Evolutionary conservation across 2,113 vertebrate species (phyloP).

Genomic region (Laterallus jamaicensis): DNA sequence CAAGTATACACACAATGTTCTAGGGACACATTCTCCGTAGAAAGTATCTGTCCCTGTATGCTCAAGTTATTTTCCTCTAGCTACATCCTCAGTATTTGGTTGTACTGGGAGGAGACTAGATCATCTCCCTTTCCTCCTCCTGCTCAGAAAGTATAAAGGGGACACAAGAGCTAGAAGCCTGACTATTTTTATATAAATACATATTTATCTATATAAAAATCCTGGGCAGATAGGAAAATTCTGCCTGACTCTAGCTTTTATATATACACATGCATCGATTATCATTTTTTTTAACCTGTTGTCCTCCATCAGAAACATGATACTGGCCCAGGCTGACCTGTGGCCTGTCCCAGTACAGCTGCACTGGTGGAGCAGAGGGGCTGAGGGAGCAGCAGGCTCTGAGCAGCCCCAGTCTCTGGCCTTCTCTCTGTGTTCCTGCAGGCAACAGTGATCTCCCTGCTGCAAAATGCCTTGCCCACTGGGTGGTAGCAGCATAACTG

Average conservation of each 20-base stretch:
- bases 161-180: background rate
- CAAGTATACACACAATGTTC: background rate
- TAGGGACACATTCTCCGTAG: background rate
- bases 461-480: background rate
- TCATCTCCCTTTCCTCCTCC: background rate
- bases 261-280: background rate
- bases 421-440: background rate
- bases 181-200: background rate
- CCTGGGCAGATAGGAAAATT: background rate
- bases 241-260: background rate
- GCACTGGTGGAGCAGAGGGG: background rate
- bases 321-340: background rate
- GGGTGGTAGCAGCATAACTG: background rate
- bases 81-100: background rate
- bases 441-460: background rate
- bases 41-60: background rate
- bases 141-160: background rate
- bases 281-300: background rate
- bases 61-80: background rate
- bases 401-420: background rate
- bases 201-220: background rate
- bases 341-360: background rate
- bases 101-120: background rate
- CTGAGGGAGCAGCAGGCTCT: background rate
- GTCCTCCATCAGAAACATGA: background rate